Conservation (phyloP, 2,113 vertebrate genomes). For the Anthoscopus minutus region DNA sequence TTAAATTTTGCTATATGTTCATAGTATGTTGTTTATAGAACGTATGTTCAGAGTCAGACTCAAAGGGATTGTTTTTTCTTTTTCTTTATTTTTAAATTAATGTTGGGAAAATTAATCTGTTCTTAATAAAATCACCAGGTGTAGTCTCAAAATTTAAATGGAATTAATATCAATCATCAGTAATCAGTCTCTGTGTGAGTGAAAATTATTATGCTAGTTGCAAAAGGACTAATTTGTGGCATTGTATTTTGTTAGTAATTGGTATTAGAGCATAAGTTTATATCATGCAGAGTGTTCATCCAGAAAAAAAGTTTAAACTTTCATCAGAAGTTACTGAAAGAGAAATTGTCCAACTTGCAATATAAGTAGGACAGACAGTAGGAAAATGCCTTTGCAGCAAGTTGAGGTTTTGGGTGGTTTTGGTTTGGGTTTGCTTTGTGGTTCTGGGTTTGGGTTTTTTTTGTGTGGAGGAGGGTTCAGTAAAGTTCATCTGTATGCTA, state of each 20-base stretch:
- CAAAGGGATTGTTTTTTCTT: neutral
- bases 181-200: neutral
- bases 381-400: neutral
- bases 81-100: neutral
- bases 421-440: fast-evolving
- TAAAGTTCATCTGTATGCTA: neutral
- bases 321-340: neutral
- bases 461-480: fast-evolving
- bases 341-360: neutral
- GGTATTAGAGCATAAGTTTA: neutral
- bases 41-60: neutral
- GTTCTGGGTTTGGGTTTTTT: neutral
- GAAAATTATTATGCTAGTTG: neutral
- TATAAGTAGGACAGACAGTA: neutral
- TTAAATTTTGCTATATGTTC: neutral
- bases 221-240: neutral
- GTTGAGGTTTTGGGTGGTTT: neutral
- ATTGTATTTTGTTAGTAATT: neutral
- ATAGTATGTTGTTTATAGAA: neutral
- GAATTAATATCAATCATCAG: neutral
- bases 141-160: neutral
- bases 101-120: fast-evolving
- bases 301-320: neutral
- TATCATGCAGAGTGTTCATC: neutral
- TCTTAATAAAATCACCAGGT: neutral